Base-by-base conservation (phyloP, 2,797 vertebrate genomes). In the Nannoperca australis region DNA sequence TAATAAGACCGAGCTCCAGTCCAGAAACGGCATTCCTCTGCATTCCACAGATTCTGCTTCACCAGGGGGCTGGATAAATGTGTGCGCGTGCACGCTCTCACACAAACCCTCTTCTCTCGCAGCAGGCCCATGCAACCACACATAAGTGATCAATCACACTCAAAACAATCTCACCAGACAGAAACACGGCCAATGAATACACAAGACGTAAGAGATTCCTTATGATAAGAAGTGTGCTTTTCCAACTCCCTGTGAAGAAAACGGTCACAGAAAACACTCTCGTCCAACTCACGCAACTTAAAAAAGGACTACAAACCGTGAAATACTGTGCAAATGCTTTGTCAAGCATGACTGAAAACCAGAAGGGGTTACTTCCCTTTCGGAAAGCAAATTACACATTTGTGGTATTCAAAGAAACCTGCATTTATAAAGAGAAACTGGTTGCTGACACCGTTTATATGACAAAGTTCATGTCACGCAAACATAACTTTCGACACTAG, bases 31-130 rank as follows among this genome's bases (percentile, higher is more conserved):
- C 93, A 90, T 95, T 95, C 91, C 85, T 91, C 90, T 90, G 90
- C 95, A 96, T 96, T 96, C 95, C 93, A 90, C 59, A 62, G 91
- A 96, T 96, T 95, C 94, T 95, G 94, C 86, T 93, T 89, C 92
- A 93, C 89, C 90, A 85, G 93, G 93, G 93, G 94, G 88, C 83
- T 92, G 90, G 73, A 89, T 87, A 83, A 89, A 87, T 72, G 81
- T 85, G 84, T 65, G 74, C 51, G 71, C 54, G 62, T 64, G 76
- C 64, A 81, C 85, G 84, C 54, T 9, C 80, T 79, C 76, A 73
- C 81, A 85, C 82, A 79, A 80, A 80, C n/a, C 49, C 67, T 77
- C 54, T 56, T 62, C 79, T 63, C 86, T 63, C 36, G 40, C 38
- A 45, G 62, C 81, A 87, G 77, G 62, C 61, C 70, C 60, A 20